Evolutionary conservation across 2,888 invertebrate genomes (phyloP).

Genomic region (Amitus sp.): DNA sequence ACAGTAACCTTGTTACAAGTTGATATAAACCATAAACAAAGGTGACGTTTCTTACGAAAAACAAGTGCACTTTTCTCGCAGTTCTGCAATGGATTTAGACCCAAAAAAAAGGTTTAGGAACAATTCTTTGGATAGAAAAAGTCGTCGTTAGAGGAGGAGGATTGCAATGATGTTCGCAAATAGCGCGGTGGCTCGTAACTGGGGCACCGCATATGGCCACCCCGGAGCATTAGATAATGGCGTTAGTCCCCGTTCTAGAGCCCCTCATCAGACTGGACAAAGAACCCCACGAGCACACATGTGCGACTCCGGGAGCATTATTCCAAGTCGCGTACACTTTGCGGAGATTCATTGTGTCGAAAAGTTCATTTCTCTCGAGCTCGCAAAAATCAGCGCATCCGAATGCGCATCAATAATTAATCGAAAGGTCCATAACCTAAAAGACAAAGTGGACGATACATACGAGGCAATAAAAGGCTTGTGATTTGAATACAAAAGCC

Average conservation of each 20-base stretch:
- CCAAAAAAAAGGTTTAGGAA: no score
- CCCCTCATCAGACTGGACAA: slow-evolving; percentile 47
- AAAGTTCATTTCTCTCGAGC: neutral
- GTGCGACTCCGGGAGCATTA: slow-evolving; percentile 52
- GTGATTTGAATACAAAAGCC: slow-evolving; percentile 42
- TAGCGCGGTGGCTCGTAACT: slow-evolving; percentile 53
- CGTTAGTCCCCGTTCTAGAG: slow-evolving; percentile 55
- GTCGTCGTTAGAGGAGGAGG: no score
- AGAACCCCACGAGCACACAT: slow-evolving; percentile 47
- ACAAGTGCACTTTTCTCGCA: no score
- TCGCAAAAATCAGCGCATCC: neutral
- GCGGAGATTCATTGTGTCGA: neutral
- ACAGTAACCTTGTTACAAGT: no score
- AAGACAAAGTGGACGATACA: neutral
- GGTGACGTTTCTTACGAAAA: no score
- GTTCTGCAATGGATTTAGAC: no score
- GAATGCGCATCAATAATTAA: slow-evolving; percentile 12
- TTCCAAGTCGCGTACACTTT: neutral
- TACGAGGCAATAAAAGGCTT: slow-evolving; percentile 41
- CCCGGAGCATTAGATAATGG: slow-evolving; percentile 62
- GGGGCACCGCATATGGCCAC: slow-evolving; percentile 63
- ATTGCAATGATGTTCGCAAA: no score
- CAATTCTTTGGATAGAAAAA: no score
- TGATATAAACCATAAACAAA: no score
- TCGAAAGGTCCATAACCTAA: slow-evolving; percentile 11